Evolutionary conservation across 2,888 invertebrate genomes (phyloP).

Genomic region (Matsumyia berberina): DNA sequence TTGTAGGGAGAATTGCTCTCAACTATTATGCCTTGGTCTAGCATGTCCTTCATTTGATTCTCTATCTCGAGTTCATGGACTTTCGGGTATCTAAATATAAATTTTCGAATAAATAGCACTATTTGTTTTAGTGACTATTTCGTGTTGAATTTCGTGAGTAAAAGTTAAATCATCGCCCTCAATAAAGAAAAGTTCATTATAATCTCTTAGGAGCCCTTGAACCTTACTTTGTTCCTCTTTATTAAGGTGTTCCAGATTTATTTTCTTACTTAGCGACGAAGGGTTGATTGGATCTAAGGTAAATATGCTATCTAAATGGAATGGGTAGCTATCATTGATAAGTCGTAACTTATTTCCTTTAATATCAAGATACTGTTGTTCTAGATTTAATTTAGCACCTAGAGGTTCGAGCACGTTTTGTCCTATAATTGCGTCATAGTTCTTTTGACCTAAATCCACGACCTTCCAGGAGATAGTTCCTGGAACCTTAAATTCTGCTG

Average conservation of each 20-base stretch:
- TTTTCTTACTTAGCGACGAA: too few species aligned
- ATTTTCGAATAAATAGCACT: constrained; percentile 7
- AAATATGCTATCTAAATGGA: too few species aligned
- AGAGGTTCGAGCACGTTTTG: too few species aligned
- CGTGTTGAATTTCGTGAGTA: too few species aligned
- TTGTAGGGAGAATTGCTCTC: background rate
- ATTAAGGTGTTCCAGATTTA: too few species aligned
- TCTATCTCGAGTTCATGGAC: constrained; percentile 1
- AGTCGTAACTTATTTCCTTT: background rate
- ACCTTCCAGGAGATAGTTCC: constrained; percentile 1
- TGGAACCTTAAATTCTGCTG: background rate
- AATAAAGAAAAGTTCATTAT: background rate
- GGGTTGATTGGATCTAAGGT: too few species aligned
- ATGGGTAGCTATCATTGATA: too few species aligned
- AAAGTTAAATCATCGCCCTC: background rate
- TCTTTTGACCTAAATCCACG: too few species aligned
- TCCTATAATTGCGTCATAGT: too few species aligned
- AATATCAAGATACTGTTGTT: too few species aligned
- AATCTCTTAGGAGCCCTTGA: constrained; percentile 1
- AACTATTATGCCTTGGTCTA: background rate
- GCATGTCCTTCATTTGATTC: background rate
- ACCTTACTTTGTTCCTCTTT: too few species aligned
- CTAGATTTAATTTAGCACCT: too few species aligned
- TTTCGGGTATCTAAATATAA: constrained; percentile 1
- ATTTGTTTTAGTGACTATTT: constrained; percentile 8